phyloP scores from a whole-genome alignment of 2,888 invertebrate genomes.

The Frankliniella fusca region DNA sequence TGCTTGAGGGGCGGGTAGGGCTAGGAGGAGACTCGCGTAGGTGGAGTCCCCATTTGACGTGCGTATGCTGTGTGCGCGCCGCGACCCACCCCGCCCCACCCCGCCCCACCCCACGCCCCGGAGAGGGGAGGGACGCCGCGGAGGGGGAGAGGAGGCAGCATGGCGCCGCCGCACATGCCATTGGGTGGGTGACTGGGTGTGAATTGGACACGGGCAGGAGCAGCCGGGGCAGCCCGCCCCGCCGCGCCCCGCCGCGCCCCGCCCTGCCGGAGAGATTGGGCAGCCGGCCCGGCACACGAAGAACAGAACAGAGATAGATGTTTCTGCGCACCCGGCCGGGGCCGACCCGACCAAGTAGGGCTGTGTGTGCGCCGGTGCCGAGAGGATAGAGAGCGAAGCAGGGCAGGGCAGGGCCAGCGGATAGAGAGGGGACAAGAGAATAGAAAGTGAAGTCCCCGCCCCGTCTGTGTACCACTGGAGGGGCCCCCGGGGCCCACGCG shows the following conservation, averaged over 20 bases:
- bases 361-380: no score
- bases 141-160: not conserved
- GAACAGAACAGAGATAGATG: no score
- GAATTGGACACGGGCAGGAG: not conserved
- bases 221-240: no score
- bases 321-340: no score
- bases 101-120: not conserved
- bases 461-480: no score
- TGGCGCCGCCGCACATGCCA: not conserved
- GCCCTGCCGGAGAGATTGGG: not conserved
- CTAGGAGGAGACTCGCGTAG: not conserved
- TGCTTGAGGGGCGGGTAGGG: not conserved
- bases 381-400: no score
- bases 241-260: not conserved
- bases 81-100: not conserved
- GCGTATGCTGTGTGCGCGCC: not conserved
- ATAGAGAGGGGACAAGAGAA: no score
- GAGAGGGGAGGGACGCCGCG: not conserved
- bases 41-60: not conserved
- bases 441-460: no score
- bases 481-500: no score
- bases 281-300: no score
- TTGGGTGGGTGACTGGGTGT: not conserved
- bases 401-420: no score
- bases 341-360: no score